These are phyloP conservation scores for Ammodytes marinus DNA, from an alignment of 2,113 vertebrate genomes.

Conservation along the genomic window DNA sequence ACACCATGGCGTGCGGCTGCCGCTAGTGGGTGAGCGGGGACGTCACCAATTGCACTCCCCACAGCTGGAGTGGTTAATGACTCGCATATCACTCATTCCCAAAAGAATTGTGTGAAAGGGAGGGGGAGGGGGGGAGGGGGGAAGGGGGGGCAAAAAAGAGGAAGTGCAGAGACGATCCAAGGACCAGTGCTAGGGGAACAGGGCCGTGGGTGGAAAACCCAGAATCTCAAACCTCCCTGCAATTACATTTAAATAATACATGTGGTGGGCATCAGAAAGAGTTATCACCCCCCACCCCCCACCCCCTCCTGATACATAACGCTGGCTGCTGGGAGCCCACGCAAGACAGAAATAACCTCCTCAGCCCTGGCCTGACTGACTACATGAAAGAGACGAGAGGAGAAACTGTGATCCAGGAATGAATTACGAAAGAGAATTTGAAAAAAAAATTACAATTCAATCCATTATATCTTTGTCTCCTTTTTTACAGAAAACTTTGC, in stretches of 20 bases:
- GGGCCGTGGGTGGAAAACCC: conserved; percentile 69
- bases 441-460: background rate
- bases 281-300: conserved; percentile 61
- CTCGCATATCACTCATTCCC: conserved; percentile 54
- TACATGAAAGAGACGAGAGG: conserved; percentile 55
- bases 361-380: conserved; percentile 60
- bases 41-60: conserved; percentile 69
- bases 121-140: background rate
- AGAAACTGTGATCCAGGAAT: conserved; percentile 45
- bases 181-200: conserved; percentile 41
- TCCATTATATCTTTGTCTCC: background rate
- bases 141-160: background rate
- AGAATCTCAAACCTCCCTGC: conserved; percentile 62
- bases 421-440: conserved; percentile 15
- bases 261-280: conserved; percentile 67
- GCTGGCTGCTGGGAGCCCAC: conserved; percentile 72
- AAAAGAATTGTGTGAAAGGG: conserved; percentile 25
- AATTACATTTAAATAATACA: conserved; percentile 80
- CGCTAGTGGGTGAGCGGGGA: conserved; percentile 72
- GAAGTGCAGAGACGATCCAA: conserved; percentile 28
- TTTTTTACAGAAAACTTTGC: background rate
- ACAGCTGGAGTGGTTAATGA: conserved; percentile 77
- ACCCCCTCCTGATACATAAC: conserved; percentile 69
- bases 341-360: conserved; percentile 78
- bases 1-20: conserved; percentile 53